Conservation (phyloP, 2,797 vertebrate species). For the Helicolenus hilgendorfi region DNA sequence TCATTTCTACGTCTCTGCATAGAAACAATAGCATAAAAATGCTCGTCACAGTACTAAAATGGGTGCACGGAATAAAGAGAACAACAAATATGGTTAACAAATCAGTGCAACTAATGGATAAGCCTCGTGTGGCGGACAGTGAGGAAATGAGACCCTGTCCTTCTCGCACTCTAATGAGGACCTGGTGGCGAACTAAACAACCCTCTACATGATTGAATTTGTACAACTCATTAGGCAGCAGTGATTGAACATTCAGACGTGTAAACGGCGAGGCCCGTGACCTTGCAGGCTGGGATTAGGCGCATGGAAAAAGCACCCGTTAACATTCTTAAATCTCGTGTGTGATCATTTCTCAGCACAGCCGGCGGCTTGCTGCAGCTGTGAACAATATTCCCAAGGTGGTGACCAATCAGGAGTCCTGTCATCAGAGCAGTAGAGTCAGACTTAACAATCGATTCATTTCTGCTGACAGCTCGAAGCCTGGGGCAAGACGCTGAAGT, state of each 20-base stretch:
- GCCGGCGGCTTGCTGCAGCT: constrained; percentile 17
- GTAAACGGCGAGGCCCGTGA: constrained; percentile 40
- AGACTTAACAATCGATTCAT: constrained; percentile 59
- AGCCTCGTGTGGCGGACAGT: not conserved
- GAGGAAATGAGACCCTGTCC: constrained; percentile 11
- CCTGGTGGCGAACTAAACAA: constrained; percentile 47
- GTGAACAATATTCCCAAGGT: constrained; percentile 55
- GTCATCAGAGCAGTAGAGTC: constrained; percentile 54
- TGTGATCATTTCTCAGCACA: constrained; percentile 53
- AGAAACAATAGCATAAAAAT: not conserved
- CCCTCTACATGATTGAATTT: constrained; percentile 76
- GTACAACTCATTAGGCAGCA: constrained; percentile 74
- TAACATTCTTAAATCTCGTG: constrained; percentile 23
- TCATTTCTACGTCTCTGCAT: not conserved
- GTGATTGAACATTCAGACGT: constrained; percentile 66
- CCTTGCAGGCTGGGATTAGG: constrained; percentile 43
- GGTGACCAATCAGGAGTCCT: constrained; percentile 71
- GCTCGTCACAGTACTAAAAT: not conserved
- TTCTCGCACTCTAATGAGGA: constrained; percentile 35
- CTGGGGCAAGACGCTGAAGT: constrained; percentile 13
- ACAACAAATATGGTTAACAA: constrained; percentile 24
- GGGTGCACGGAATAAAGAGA: not conserved
- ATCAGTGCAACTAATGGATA: constrained; percentile 16
- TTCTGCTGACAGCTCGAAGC: constrained; percentile 54
- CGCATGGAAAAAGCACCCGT: constrained; percentile 13